Conservation (phyloP, 2,888 invertebrate species). For the Troilus luridus region DNA sequence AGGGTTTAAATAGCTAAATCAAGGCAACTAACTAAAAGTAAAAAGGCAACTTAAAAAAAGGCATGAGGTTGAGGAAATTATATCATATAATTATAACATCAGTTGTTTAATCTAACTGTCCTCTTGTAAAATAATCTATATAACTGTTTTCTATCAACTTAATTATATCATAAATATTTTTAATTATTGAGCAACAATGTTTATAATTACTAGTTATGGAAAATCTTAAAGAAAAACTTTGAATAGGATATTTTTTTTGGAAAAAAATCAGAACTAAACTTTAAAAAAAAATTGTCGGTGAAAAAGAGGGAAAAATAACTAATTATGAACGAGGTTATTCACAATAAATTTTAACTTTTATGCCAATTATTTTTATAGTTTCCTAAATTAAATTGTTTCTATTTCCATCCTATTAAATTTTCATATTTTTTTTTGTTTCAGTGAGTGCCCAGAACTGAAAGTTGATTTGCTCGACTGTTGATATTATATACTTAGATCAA, state of each 20-base stretch:
- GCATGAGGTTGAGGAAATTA: conserved; percentile 23
- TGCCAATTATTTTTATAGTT: background rate
- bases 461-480: conserved; percentile 9
- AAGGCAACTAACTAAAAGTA: background rate
- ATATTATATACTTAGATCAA: conserved; percentile 27
- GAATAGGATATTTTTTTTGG: background rate
- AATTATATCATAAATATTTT: background rate
- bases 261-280: background rate
- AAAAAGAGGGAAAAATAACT: background rate
- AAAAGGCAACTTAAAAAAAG: too few species aligned
- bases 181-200: background rate
- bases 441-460: conserved; percentile 49
- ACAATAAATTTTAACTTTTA: background rate
- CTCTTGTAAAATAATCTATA: background rate
- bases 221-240: background rate
- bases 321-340: background rate
- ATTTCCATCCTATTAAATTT: background rate
- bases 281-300: background rate
- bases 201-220: background rate
- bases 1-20: background rate
- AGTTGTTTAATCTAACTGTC: background rate
- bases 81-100: background rate
- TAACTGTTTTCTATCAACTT: background rate
- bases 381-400: background rate
- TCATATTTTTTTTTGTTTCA: conserved; percentile 20